Evolutionary conservation across 1,140 invertebrate species (phyloP).

Genomic region (Drosophila pruinosa): DNA sequence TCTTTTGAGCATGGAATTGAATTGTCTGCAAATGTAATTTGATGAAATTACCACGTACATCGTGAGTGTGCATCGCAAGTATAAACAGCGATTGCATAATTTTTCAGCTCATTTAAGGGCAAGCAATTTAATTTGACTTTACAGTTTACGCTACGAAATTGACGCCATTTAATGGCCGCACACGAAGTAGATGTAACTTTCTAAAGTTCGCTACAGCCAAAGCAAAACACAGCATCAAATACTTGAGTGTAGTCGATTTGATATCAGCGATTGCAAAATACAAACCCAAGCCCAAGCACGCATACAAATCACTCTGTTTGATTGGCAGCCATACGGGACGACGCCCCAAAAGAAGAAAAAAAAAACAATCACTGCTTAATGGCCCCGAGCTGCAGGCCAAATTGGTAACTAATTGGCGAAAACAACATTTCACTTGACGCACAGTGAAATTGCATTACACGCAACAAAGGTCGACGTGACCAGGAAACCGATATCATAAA

Average conservation of each 20-base stretch:
- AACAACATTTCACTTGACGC: slow-evolving; percentile 63
- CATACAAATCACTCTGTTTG: slow-evolving; percentile 68
- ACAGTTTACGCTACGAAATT: slow-evolving; percentile 46
- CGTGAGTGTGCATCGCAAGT: background rate
- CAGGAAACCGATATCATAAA: slow-evolving; percentile 31
- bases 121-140: slow-evolving; percentile 52
- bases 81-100: slow-evolving; percentile 57
- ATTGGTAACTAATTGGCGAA: slow-evolving; percentile 78
- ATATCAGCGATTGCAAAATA: slow-evolving; percentile 24
- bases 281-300: slow-evolving; percentile 31
- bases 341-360: slow-evolving; percentile 45
- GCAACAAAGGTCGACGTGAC: slow-evolving; percentile 19
- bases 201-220: slow-evolving; percentile 45
- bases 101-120: slow-evolving; percentile 17
- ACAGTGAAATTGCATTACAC: slow-evolving; percentile 51
- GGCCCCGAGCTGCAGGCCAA: slow-evolving; percentile 47
- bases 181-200: slow-evolving; percentile 43
- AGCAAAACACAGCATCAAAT: slow-evolving; percentile 42
- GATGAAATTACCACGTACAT: slow-evolving; percentile 27
- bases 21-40: slow-evolving; percentile 46
- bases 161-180: slow-evolving; percentile 53
- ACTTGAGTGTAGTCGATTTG: background rate
- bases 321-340: slow-evolving; percentile 39
- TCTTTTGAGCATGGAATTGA: slow-evolving; percentile 39
- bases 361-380: slow-evolving; percentile 65